Percentiles rank a stretch among this genome's conserved stretches.
Conservation (phyloP, 2,888 invertebrate species). For the Coenonympha arcania region DNA sequence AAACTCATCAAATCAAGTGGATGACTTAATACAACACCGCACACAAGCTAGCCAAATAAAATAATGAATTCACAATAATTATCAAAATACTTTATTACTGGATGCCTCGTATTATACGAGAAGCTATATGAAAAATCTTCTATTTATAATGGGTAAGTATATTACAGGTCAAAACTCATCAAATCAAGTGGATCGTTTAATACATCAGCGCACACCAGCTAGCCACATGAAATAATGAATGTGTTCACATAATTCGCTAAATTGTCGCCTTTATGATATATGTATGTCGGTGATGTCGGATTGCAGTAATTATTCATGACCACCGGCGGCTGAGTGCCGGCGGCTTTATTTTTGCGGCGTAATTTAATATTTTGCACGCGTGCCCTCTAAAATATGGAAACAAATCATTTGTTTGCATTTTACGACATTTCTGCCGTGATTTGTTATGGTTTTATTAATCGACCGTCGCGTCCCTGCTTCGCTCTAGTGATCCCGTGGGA, state of each 20-base stretch:
- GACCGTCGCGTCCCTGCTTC: too few relatives aligned
- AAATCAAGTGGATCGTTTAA: neutral
- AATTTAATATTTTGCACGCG: slow-evolving; percentile 15
- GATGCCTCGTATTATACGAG: neutral
- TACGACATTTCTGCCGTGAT: neutral
- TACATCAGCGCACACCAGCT: neutral
- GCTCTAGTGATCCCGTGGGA: too few relatives aligned
- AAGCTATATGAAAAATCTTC: too few relatives aligned
- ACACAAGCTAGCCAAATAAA: neutral
- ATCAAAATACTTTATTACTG: too few relatives aligned
- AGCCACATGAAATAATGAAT: slow-evolving; percentile 2
- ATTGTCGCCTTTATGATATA: slow-evolving; percentile 20
- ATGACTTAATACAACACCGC: neutral
- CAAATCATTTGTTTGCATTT: neutral
- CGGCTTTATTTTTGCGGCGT: slow-evolving; percentile 23
- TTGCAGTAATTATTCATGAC: slow-evolving; percentile 20
- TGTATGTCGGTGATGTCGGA: slow-evolving; percentile 16
- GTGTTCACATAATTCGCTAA: slow-evolving; percentile 1
- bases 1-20: neutral
- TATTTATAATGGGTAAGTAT: too few relatives aligned
- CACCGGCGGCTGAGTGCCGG: slow-evolving; percentile 8
- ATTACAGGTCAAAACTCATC: too few relatives aligned
- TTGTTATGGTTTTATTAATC: too few relatives aligned
- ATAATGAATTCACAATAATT: slow-evolving; percentile 3
- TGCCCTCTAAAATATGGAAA: neutral